Conservation (phyloP, 2,888 invertebrate genomes). For the Galeruca laticollis region DNA sequence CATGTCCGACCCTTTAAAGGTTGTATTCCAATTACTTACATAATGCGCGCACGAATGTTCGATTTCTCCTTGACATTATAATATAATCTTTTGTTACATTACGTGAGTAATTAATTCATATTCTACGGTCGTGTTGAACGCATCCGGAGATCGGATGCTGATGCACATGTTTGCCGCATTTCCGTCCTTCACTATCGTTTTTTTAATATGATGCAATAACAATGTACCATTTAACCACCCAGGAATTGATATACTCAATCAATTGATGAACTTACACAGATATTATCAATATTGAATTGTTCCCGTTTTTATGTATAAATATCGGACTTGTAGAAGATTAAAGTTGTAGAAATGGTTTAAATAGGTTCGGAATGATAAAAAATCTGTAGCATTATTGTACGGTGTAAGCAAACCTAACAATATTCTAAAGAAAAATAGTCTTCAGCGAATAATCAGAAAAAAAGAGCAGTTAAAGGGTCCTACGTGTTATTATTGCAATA, state of each 20-base stretch:
- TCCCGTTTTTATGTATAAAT: too few relatives aligned
- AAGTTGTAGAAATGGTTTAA: too few relatives aligned
- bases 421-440: too few relatives aligned
- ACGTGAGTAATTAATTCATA: conserved; percentile 39
- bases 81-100: conserved; percentile 2
- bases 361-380: too few relatives aligned
- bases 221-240: background rate
- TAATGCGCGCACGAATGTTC: background rate
- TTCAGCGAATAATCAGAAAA: too few relatives aligned
- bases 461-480: too few relatives aligned
- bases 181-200: conserved; percentile 36
- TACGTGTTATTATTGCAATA: too few relatives aligned
- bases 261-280: too few relatives aligned
- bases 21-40: conserved; percentile 2
- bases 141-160: conserved; percentile 49
- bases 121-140: conserved; percentile 43
- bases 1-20: background rate
- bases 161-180: conserved; percentile 49
- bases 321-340: too few relatives aligned
- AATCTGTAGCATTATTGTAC: too few relatives aligned
- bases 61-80: conserved; percentile 13
- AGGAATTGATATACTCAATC: background rate
- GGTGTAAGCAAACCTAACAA: too few relatives aligned
- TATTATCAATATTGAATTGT: too few relatives aligned
- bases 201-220: background rate